Conservation (phyloP, 92 coral and sea anemone species). For the Epizoanthus ramosus region DNA sequence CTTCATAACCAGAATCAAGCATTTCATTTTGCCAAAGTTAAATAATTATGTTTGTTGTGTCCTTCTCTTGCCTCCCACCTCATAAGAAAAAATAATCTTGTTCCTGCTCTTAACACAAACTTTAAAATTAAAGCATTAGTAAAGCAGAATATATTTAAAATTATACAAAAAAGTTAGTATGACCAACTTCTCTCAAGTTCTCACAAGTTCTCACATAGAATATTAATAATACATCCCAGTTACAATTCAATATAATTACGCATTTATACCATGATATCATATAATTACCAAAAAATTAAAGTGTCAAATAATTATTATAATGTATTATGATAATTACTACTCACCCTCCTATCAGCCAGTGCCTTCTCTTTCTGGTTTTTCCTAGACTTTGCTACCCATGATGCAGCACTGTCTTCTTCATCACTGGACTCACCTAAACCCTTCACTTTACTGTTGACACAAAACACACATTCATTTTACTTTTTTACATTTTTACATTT, state of each 20-base stretch:
- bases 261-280: no score
- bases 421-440: constrained; percentile 77
- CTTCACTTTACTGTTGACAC: constrained; percentile 77
- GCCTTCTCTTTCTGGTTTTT: constrained; percentile 70
- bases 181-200: not conserved
- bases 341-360: constrained; percentile 87
- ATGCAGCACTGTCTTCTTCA: constrained; percentile 75
- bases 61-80: no score
- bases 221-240: no score
- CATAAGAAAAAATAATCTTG: no score
- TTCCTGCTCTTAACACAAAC: not conserved
- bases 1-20: no score
- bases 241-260: no score
- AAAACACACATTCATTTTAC: not conserved
- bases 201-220: not conserved
- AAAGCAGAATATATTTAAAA: not conserved
- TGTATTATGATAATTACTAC: not conserved
- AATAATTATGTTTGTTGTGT: no score
- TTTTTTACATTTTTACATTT: no score
- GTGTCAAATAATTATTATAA: not conserved
- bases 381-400: constrained; percentile 87
- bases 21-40: no score
- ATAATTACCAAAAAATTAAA: no score
- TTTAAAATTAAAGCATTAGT: not conserved
- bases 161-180: not conserved